Percentiles rank a stretch among this genome's conserved stretches.
These are phyloP conservation scores for Patiria pectinifera DNA, from an alignment of 53 echinoderm and acorn worm species.

Conservation along the genomic window DNA sequence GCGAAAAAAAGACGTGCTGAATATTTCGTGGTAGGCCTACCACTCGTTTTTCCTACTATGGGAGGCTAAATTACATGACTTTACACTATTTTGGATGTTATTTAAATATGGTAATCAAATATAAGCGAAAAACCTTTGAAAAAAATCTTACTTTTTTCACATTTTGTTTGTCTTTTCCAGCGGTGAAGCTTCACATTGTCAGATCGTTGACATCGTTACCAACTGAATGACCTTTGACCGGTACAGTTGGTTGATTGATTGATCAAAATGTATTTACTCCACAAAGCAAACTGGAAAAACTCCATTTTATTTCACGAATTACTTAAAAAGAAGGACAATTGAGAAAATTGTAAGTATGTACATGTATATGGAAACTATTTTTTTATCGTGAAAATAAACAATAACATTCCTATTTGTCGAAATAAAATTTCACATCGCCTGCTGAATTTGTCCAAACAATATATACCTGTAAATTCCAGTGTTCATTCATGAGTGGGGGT, in stretches of 20 bases:
- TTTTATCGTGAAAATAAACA: no score
- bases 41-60: no score
- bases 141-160: neutral
- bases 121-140: neutral
- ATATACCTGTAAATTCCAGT: neutral
- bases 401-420: neutral
- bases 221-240: conserved; percentile 55
- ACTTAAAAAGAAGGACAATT: no score
- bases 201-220: conserved; percentile 57
- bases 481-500: conserved; percentile 59
- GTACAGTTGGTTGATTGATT: neutral
- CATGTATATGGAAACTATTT: no score
- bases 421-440: neutral
- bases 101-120: neutral
- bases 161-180: neutral
- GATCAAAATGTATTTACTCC: neutral
- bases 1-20: no score
- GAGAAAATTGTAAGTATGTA: no score
- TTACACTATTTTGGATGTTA: neutral
- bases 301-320: no score
- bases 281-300: neutral
- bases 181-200: neutral
- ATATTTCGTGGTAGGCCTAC: no score
- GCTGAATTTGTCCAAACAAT: neutral
- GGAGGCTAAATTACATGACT: no score